Evolutionary conservation across 2,888 invertebrate species (phyloP).

Genomic region (Cepaea hortensis): DNA sequence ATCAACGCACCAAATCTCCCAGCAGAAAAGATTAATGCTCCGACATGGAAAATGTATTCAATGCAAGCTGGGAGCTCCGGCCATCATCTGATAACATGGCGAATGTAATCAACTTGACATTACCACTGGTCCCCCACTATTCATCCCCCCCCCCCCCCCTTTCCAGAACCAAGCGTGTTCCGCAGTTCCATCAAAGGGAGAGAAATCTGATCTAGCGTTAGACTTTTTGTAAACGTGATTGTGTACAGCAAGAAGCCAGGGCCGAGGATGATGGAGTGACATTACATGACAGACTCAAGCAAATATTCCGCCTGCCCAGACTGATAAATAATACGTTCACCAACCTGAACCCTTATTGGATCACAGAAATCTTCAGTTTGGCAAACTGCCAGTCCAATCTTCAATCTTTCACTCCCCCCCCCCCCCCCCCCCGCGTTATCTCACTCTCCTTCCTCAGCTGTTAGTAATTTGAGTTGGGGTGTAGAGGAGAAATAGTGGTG

Average conservation of each 20-base stretch:
- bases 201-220: not conserved
- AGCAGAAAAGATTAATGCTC: not conserved
- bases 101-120: conserved; percentile 4
- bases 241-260: not conserved
- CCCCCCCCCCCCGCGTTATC: not conserved
- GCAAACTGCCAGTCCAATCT: too few relatives aligned
- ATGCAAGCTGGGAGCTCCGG: not conserved
- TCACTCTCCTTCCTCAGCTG: not conserved
- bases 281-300: not conserved
- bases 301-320: not conserved
- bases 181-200: not conserved
- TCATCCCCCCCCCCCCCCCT: not conserved
- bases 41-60: not conserved
- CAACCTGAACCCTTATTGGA: not conserved
- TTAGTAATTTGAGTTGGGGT: too few relatives aligned
- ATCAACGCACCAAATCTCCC: not conserved
- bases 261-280: not conserved
- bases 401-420: not conserved
- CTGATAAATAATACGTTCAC: too few relatives aligned
- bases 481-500: too few relatives aligned
- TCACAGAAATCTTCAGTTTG: not conserved
- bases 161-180: not conserved
- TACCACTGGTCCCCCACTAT: not conserved
- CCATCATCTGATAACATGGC: not conserved
- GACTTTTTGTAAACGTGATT: not conserved